Base-by-base conservation (phyloP, 23 tunicate species). In the Clavelina lepadiformis region DNA sequence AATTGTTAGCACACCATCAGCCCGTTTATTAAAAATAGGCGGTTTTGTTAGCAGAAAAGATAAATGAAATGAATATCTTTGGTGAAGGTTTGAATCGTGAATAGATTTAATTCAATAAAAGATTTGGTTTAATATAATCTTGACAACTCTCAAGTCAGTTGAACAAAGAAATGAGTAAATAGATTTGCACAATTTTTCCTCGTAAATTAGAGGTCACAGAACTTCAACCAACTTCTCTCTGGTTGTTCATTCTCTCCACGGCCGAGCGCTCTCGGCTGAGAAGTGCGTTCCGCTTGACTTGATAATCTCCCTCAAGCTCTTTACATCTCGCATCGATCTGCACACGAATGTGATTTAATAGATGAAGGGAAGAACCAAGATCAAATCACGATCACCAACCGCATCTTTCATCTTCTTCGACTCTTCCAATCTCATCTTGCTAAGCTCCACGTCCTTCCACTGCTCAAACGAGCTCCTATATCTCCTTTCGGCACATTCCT, bases 161-260 rank as follows among this genome's bases (percentile, higher is more conserved):
- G n/a, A n/a, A n/a, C n/a, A n/a, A n/a, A n/a, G n/a, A n/a, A n/a
- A n/a, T n/a, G n/a, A n/a, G n/a, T n/a, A n/a, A n/a, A n/a, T n/a
- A n/a, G n/a, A n/a, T n/a, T n/a, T n/a, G n/a, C n/a, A n/a, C n/a
- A n/a, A n/a, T n/a, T n/a, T n/a, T n/a, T n/a, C n/a, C n/a, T n/a
- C n/a, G n/a, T n/a, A n/a, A n/a, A n/a, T n/a, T n/a, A n/a, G n/a
- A n/a, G n/a, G n/a, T n/a, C n/a, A n/a, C n/a, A n/a, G n/a, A n/a
- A n/a, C n/a, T n/a, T n/a, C n/a, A n/a, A n/a, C n/a, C n/a, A n/a
- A 88, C 97, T 69, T 89, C 85, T 75, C 71, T 67, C 31, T 89
- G 97, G 61, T 67, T 51, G 56, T 63, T 67, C 79, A 89, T 24
- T 33, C 97, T 41, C 3, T 76, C 76, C 23, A 89, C 64, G 5